These are phyloP conservation scores for Chaunax sp. DNA, from an alignment of 2,797 vertebrate species.

Conservation along the genomic window DNA sequence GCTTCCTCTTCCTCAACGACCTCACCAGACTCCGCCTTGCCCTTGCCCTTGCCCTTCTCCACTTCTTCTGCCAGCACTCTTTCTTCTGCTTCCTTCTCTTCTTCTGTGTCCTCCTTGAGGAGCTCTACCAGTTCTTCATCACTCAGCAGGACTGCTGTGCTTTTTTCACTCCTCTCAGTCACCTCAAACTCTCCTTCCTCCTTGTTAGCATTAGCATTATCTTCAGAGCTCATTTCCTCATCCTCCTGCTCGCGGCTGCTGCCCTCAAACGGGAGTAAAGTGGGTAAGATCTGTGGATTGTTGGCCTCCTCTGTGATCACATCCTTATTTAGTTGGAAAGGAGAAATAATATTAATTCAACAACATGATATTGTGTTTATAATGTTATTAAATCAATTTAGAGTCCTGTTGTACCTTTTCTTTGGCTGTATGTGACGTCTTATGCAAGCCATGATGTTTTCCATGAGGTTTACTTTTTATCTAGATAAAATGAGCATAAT, in stretches of 20 bases:
- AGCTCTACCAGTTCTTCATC: conserved; percentile 77
- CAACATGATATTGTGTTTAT: not conserved
- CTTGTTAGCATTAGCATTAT: conserved; percentile 53
- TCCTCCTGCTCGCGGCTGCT: conserved; percentile 73
- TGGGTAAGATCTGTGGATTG: conserved; percentile 67
- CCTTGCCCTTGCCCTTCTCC: conserved; percentile 14
- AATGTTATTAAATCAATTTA: not conserved
- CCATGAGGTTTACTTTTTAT: conserved; percentile 76
- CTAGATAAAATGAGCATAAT: conserved; percentile 53
- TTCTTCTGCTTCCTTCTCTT: conserved; percentile 66
- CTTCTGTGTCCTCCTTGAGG: conserved; percentile 66
- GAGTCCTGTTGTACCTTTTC: conserved; percentile 71
- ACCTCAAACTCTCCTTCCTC: conserved; percentile 29
- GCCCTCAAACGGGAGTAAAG: conserved; percentile 69
- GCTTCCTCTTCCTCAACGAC: conserved; percentile 19
- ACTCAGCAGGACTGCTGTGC: conserved; percentile 75
- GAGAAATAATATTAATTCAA: not conserved
- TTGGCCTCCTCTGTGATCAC: conserved; percentile 58
- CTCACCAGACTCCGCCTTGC: conserved; percentile 17
- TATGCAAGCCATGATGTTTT: conserved; percentile 69
- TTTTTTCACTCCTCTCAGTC: conserved; percentile 49
- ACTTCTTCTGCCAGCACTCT: conserved; percentile 39
- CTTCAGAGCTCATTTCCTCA: conserved; percentile 71
- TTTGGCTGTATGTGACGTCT: conserved; percentile 57
- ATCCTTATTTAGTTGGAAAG: conserved; percentile 57